Evolutionary conservation across 2,888 invertebrate species (phyloP), one percentile per base, ranked within the genome.

Genomic region (Drosophila maculinotata): DNA sequence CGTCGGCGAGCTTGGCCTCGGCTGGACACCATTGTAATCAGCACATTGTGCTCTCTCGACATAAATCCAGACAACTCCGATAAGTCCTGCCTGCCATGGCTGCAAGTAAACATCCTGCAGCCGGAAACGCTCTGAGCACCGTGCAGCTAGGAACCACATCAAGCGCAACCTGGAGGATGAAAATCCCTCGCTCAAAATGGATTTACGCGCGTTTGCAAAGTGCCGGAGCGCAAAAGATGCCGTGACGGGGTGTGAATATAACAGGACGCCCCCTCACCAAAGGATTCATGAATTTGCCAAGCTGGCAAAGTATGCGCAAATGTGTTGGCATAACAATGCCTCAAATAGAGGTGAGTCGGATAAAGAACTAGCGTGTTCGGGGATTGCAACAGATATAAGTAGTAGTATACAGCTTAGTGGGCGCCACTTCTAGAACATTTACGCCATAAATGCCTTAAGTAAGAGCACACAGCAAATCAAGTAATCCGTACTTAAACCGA

Each of bases 61-160:
- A 68, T 83, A 79, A 88, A 71, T 83, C 73, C 72, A 52, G 64
- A 68, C 69, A 76, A 60, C 66, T 51, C 69, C 64, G 87, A 87
- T 87, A 84, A 87, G 69, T 66, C 69, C 67, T 36, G 53, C 20
- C 39, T 17, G 35, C 33, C 69, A 41, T 12, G 39, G 44, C 23
- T 35, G 30, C 51, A 53, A 33, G 48, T 59, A 59, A 53, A 42
- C 52, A 48, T 31, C 26, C 49, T 54, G 65, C 58, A 64, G 47
- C 60, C 62, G 71, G 66, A 71, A 65, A 51, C 44, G 58, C 31
- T 17, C 38, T 12, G 54, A 53, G 49, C 59, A 36, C 41, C 23
- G 35, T 15, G 49, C 26, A 44, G 41, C 39, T 28, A 31, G 54
- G 47, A 42, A 15, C 58, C 48, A 87, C 68, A 78, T 60, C 56